phyloP scores from a whole-genome alignment of 2,888 invertebrate species.

The Pachydiplax longipennis region DNA sequence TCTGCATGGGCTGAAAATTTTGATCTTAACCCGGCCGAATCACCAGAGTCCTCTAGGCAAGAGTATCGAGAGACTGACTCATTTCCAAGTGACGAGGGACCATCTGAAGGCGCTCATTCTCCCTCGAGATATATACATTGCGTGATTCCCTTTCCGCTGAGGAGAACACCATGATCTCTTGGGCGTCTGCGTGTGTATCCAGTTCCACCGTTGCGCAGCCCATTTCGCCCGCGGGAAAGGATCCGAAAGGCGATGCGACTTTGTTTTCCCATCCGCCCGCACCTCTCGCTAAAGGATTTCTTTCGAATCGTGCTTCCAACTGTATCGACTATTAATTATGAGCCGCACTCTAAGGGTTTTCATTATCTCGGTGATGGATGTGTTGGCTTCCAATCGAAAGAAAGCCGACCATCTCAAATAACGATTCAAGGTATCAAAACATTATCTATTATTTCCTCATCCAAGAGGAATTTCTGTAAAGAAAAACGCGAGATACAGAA shows the following conservation, averaged over 20 bases:
- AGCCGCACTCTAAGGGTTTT: not conserved
- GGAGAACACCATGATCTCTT: not conserved
- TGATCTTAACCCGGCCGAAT: too few species aligned
- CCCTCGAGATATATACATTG: not conserved
- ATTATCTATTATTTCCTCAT: too few species aligned
- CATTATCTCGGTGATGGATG: not conserved
- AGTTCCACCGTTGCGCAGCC: not conserved
- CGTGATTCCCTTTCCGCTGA: not conserved
- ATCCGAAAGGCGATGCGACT: not conserved
- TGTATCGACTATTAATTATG: not conserved
- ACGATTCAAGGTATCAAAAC: too few species aligned
- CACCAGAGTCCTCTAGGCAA: too few species aligned
- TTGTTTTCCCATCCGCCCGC: not conserved
- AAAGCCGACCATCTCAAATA: not conserved
- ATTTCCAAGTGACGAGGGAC: too few species aligned
- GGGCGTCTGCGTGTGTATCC: not conserved
- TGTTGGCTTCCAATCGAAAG: not conserved
- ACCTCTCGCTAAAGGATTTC: not conserved
- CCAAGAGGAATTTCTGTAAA: too few species aligned
- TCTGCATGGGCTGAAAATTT: too few species aligned
- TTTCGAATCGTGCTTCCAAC: not conserved
- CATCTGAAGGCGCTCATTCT: not conserved
- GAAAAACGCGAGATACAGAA: too few species aligned
- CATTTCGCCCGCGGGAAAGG: not conserved
- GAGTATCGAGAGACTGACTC: too few species aligned